phyloP scores from a whole-genome alignment of 1,140 invertebrate species.

The Macrocentrus cingulum region DNA sequence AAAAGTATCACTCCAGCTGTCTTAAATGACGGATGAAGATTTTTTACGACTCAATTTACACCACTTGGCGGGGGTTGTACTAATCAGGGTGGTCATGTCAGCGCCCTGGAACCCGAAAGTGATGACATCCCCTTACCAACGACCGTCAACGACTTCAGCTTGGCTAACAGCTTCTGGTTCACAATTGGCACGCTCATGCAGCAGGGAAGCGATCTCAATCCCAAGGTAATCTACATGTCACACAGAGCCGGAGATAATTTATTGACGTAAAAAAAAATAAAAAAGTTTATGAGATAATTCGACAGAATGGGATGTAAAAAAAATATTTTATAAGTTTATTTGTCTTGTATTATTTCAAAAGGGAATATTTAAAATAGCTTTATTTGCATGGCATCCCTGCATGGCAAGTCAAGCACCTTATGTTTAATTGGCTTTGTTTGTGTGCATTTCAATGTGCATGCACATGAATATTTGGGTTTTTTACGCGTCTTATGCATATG shows the following conservation, averaged over 20 bases:
- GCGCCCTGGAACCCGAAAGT: conserved; percentile 50
- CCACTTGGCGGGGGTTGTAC: conserved; percentile 52
- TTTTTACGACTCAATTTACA: conserved; percentile 48
- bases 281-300: conserved; percentile 12
- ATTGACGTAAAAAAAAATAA: not conserved
- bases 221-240: conserved; percentile 68
- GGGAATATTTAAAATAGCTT: too few relatives aligned
- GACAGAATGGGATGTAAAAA: not conserved
- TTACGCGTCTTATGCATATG: too few relatives aligned
- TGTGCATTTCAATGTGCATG: not conserved
- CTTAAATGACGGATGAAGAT: too few relatives aligned
- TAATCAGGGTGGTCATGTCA: conserved; percentile 53
- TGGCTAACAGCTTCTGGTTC: conserved; percentile 88
- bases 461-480: not conserved
- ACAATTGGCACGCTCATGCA: conserved; percentile 93
- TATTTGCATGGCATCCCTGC: conserved; percentile 34
- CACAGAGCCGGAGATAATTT: conserved; percentile 33
- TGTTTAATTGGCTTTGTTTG: conserved; percentile 29
- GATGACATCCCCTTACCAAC: conserved; percentile 56
- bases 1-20: too few relatives aligned
- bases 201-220: conserved; percentile 87
- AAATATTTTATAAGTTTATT: conserved; percentile 33
- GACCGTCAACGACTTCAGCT: conserved; percentile 75
- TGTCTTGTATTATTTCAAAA: too few relatives aligned
- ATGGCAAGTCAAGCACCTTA: conserved; percentile 42